These are phyloP conservation scores for Oreochromis tanganicae DNA, from an alignment of 2,113 vertebrate species.

Conservation along the genomic window DNA sequence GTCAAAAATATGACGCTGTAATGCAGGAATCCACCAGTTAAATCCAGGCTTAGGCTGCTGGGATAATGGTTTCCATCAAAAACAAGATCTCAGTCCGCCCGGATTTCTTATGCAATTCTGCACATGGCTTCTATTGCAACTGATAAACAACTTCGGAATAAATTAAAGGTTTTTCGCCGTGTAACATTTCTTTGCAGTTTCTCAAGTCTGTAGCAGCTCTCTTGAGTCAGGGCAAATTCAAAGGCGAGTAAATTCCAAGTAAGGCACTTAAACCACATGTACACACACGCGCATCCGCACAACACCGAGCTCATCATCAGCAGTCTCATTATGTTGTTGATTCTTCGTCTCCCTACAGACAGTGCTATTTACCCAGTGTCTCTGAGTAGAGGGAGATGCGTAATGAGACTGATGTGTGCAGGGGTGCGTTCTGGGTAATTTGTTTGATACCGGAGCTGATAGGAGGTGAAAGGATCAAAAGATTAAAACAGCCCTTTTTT, in stretches of 20 bases:
- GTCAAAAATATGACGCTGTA: not conserved
- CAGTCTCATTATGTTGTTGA: slow-evolving; percentile 61
- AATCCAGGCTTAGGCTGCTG: slow-evolving; percentile 1
- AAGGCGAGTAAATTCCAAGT: slow-evolving; percentile 4
- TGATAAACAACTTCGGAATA: slow-evolving; percentile 34
- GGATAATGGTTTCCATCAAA: not conserved
- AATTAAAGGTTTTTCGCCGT: not conserved
- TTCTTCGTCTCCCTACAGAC: slow-evolving; percentile 56
- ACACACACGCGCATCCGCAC: not conserved
- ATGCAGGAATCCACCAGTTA: not conserved
- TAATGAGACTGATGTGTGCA: slow-evolving; percentile 67
- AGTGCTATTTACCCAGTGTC: slow-evolving; percentile 58
- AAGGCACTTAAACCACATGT: slow-evolving; percentile 7
- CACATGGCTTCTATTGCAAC: slow-evolving; percentile 13
- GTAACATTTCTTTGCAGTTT: not conserved
- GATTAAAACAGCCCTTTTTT: slow-evolving; percentile 28
- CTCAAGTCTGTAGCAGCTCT: not conserved
- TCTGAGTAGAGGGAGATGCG: slow-evolving; percentile 28
- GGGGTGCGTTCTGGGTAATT: slow-evolving; percentile 58
- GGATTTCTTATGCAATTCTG: slow-evolving; percentile 4
- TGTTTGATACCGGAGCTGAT: slow-evolving; percentile 60
- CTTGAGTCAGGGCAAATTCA: slow-evolving; percentile 5
- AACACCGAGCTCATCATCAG: slow-evolving; percentile 32
- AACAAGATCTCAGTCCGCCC: not conserved
- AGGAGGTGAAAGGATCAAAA: slow-evolving; percentile 60